Evolutionary conservation across 2,797 vertebrate species (phyloP).

Genomic region (Epinephelus coioides): DNA sequence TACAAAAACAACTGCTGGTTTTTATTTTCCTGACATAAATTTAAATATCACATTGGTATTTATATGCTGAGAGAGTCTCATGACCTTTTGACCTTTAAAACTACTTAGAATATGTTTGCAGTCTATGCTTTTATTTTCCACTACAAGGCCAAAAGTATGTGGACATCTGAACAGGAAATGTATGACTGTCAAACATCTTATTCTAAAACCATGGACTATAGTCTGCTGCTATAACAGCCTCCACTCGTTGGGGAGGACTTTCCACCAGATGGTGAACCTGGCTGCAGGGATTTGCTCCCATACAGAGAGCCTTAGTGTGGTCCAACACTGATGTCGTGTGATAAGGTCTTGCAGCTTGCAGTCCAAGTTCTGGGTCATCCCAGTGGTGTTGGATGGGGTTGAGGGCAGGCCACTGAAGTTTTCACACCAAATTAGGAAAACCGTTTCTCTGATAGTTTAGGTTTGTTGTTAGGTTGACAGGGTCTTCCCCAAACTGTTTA

Average conservation of each 20-base stretch:
- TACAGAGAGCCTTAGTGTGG: no score
- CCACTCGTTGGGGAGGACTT: no score
- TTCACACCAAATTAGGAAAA: background rate
- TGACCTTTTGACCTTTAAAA: slow-evolving; percentile 34
- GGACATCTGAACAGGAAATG: no score
- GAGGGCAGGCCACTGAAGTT: background rate
- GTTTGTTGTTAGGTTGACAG: background rate
- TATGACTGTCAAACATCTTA: no score
- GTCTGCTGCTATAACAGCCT: no score
- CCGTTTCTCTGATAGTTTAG: no score
- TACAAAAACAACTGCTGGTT: background rate
- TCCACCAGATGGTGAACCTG: background rate
- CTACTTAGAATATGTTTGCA: no score
- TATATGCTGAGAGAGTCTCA: background rate
- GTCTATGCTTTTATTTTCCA: background rate
- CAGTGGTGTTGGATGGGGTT: background rate
- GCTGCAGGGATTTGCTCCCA: background rate
- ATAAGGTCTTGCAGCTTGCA: no score
- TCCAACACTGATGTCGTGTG: no score
- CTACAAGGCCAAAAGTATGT: background rate
- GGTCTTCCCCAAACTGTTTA: background rate
- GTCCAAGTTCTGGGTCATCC: background rate
- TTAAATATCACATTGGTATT: background rate
- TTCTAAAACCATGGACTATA: no score
- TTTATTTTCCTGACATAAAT: background rate